These are phyloP conservation scores for Coelinius sp. DNA, from an alignment of 2,888 invertebrate species.

Conservation along the genomic window DNA sequence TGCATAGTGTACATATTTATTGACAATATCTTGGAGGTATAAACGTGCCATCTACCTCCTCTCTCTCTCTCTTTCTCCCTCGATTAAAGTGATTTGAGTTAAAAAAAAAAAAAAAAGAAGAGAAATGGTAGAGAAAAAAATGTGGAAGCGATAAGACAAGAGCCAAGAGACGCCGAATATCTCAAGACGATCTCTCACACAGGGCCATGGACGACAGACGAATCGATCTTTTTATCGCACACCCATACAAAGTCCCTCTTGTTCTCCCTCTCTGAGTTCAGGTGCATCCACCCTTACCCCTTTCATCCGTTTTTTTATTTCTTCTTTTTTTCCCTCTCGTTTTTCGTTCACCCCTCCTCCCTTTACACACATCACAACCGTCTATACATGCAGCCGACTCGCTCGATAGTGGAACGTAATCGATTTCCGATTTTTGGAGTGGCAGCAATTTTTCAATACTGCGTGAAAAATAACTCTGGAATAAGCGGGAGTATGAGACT, in stretches of 20 bases:
- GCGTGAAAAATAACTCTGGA: conserved; percentile 64
- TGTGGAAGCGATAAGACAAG: conserved; percentile 18
- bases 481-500: conserved; percentile 54
- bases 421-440: conserved; percentile 65
- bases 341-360: conserved; percentile 27
- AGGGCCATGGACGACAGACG: conserved; percentile 52
- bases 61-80: no score
- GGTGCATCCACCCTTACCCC: conserved; percentile 27
- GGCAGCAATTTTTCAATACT: conserved; percentile 63
- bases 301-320: conserved; percentile 25
- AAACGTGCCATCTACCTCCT: conserved; percentile 23
- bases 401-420: conserved; percentile 56
- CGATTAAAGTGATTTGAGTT: conserved; percentile 35
- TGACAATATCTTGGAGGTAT: conserved; percentile 25
- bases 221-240: conserved; percentile 59
- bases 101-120: not conserved
- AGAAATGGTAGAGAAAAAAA: not conserved
- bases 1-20: conserved; percentile 24
- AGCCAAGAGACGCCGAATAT: conserved; percentile 29
- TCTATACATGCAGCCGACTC: conserved; percentile 39
- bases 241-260: conserved; percentile 49
- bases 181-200: conserved; percentile 31
- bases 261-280: conserved; percentile 39
- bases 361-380: conserved; percentile 30
- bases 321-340: conserved; percentile 25